Evolutionary conservation across 2,797 vertebrate genomes (phyloP), one percentile per base, ranked within the genome.

Genomic region (Macropodus opercularis): DNA sequence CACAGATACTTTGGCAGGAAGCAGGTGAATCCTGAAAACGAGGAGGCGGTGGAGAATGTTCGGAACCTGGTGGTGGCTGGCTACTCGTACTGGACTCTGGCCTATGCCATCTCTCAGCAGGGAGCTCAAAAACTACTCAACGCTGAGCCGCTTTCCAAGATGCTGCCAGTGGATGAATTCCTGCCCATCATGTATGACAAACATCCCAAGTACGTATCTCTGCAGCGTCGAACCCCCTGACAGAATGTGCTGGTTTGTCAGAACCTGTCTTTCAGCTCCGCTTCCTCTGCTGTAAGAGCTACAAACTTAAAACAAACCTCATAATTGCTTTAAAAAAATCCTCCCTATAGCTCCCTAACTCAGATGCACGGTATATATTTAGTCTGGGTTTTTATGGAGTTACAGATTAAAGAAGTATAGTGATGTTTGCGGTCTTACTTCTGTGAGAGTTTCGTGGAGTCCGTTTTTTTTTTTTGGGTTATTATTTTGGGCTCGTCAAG

Each of bases 121-220:
- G 98, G 97, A 0, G 97, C 98, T 0, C 94, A 88, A 46, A 99
- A 99, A 67, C 92, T 99, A 60, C 79, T 99, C 49, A 95, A 95
- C 0, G 93, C 95, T 0, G 85, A 94, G 74, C 98, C 98, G 0
- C 90, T 99, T 31, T 92, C 87, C 72, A 97, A 95, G 79, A 98
- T 99, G 95, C 90, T 99, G 55, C 98, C 98, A 0, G 95, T 99
- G 6, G 98, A 99, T 0, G 98, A 99, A 77, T 99, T 97, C 85
- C 89, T 99, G 61, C 98, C 98, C 85, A 94, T 99, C 88, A 98
- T 99, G 98, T 98, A 96, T 0, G 93, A 98, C 92, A 96, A 92
- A 61, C 98, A 99, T 79, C 94, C 95, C 72, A 98, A 96, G 97
- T 99, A 86, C 53, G 93, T 93, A 69, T 3, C 19, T 44, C 22